Evolutionary conservation across 2,888 invertebrate species (phyloP).

Genomic region (Eupithecia pulchellata): DNA sequence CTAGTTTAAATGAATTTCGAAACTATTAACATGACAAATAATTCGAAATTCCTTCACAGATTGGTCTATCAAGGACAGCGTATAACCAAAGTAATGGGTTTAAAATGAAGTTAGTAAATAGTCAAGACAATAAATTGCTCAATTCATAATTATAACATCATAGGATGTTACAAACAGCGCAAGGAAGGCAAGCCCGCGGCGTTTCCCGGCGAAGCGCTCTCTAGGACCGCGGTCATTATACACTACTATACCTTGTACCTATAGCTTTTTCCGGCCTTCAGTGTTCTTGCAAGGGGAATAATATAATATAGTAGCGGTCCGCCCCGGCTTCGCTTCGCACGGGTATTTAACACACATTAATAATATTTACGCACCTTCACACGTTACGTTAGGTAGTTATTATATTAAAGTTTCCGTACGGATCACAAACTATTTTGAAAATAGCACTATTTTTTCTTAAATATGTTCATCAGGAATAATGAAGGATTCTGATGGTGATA

Average conservation of each 20-base stretch:
- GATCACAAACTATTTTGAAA: too few species aligned
- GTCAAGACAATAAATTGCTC: constrained; percentile 20
- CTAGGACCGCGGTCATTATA: constrained; percentile 63
- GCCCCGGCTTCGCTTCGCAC: too few species aligned
- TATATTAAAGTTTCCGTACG: too few species aligned
- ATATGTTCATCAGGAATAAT: too few species aligned
- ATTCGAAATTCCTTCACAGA: not conserved
- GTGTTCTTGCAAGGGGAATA: constrained; percentile 18
- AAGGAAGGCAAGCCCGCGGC: constrained; percentile 40
- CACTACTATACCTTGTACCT: constrained; percentile 57
- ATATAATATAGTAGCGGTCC: too few species aligned
- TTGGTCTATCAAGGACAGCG: constrained; percentile 2
- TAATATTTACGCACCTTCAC: too few species aligned
- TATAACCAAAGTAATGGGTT: not conserved
- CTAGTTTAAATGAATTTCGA: constrained; percentile 23
- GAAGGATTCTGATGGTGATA: too few species aligned
- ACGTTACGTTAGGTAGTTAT: too few species aligned
- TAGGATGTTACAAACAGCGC: constrained; percentile 52
- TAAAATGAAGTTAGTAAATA: not conserved
- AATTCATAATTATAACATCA: constrained; percentile 32
- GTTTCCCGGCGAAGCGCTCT: constrained; percentile 62
- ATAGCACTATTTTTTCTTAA: too few species aligned
- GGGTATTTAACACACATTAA: too few species aligned
- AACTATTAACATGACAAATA: constrained; percentile 30
- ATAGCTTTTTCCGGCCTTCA: constrained; percentile 38